A percentile compares a stretch with the other conserved stretches of the same genome.
These are phyloP conservation scores for Sibirionetta formosa DNA, from an alignment of 2,797 vertebrate species.

Conservation along the genomic window DNA sequence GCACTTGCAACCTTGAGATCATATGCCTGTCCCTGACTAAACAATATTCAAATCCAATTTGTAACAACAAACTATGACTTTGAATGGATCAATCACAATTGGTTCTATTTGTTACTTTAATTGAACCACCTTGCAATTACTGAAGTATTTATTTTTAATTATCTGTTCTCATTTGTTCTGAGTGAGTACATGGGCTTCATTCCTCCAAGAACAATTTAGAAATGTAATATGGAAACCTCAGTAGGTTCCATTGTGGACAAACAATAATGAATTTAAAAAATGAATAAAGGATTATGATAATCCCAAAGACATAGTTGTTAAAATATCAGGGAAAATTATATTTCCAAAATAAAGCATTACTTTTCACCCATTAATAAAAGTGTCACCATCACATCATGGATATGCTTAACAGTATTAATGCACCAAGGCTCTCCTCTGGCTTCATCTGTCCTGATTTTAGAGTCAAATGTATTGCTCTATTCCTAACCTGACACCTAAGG, in stretches of 20 bases:
- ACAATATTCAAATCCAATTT: conserved; percentile 58
- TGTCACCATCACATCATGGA: neutral
- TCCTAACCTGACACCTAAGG: neutral
- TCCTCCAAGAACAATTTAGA: conserved; percentile 58
- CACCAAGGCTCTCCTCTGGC: neutral
- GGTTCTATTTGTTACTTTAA: conserved; percentile 61
- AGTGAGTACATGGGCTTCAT: conserved; percentile 29
- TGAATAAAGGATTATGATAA: conserved; percentile 18
- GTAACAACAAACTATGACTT: conserved; percentile 60
- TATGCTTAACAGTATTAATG: neutral
- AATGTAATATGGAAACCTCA: conserved; percentile 47
- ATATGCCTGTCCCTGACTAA: neutral
- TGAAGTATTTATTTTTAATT: conserved; percentile 57
- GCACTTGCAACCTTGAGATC: neutral
- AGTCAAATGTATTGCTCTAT: neutral
- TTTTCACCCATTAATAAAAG: conserved; percentile 42
- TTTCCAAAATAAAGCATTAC: conserved; percentile 21
- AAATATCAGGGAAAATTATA: conserved; percentile 39
- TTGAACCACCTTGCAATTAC: conserved; percentile 59
- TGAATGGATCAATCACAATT: conserved; percentile 45
- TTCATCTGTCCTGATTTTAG: neutral
- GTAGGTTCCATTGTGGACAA: conserved; percentile 42
- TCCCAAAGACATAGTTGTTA: conserved; percentile 12
- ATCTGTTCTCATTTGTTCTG: conserved; percentile 52
- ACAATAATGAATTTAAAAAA: conserved; percentile 55